Base-by-base conservation (phyloP, 2,888 invertebrate species). In the Reticulitermes lucifugus region DNA sequence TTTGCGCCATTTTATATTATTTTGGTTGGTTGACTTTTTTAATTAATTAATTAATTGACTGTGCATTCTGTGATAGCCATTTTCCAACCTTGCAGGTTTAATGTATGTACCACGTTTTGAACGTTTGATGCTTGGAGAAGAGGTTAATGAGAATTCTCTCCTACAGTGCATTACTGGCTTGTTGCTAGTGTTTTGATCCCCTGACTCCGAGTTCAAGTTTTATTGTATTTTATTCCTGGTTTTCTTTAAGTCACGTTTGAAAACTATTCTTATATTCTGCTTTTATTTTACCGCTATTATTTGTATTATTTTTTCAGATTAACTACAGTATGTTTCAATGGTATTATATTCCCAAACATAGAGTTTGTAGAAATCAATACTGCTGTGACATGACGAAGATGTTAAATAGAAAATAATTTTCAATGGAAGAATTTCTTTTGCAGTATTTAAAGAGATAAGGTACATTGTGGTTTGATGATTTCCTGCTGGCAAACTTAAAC, bases 61-160 rank as follows among this genome's bases (percentile, higher is more conserved):
- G 87, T 87, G 87, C 87, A 87, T 87, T 87, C 87, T 87, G 87
- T 87, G 87, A 87, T 87, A 87, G 87, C 87, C 85, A 81, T 87
- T 87, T 87, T 86, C 85, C 85, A 87, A 84, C 86, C 82, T 82
- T 84, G 71, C 85, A 86, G 83, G 82, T 87, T 83, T 84, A 71
- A 87, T 83, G 65, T 84, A 82, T 84, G 65, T 86, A 86, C 82
- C 46, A 70, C 84, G 77, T 87, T 81, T 70, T 86, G 86, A 86
- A 79, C 84, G 81, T 86, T 79, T 84, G 81, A 85, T 86, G 84
- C 73, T 85, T 60, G 60, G 35, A 79, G 60, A 60, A 51, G 35
- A n/a, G 55, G 59, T 51, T 73, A 75, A 55, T 77, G 43, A 75
- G 60, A 35, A 70, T 29, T 70, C 59, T 81, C 12, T 81, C 12